Conservation (phyloP, 2,113 vertebrate genomes). For the Acanthisitta chloris region DNA sequence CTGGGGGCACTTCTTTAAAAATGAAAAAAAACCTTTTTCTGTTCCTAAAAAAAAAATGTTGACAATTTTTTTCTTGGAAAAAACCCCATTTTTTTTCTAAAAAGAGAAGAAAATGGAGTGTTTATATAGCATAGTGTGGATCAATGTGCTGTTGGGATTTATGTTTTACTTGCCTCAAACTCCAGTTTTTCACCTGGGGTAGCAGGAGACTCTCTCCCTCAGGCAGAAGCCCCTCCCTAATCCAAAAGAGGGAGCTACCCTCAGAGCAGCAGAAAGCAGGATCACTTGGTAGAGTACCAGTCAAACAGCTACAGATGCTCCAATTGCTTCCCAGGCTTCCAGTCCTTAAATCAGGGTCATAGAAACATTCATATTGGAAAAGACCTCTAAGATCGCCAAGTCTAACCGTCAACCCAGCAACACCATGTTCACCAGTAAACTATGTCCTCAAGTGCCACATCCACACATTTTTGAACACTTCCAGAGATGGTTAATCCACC, state of each 20-base stretch:
- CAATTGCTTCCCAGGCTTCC: background rate
- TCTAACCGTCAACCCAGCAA: background rate
- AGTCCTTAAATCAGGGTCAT: background rate
- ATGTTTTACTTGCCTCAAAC: background rate
- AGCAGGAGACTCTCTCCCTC: background rate
- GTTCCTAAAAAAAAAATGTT: background rate
- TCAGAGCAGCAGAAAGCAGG: background rate
- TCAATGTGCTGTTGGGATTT: background rate
- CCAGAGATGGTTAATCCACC: background rate
- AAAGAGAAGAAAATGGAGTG: no score
- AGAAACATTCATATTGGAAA: background rate
- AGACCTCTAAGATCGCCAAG: background rate
- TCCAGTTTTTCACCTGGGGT: background rate
- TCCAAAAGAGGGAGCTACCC: rapidly evolving
- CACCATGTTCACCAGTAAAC: background rate
- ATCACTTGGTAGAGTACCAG: background rate
- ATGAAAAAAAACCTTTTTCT: background rate
- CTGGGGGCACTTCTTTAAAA: background rate
- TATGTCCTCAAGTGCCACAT: background rate
- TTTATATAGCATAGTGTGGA: background rate
- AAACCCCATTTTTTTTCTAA: background rate
- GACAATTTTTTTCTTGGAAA: background rate
- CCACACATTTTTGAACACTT: no score
- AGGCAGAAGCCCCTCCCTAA: background rate
- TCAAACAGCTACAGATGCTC: background rate